These are phyloP conservation scores for Poecilia latipinna DNA, from an alignment of 2,113 vertebrate genomes.

Conservation along the genomic window DNA sequence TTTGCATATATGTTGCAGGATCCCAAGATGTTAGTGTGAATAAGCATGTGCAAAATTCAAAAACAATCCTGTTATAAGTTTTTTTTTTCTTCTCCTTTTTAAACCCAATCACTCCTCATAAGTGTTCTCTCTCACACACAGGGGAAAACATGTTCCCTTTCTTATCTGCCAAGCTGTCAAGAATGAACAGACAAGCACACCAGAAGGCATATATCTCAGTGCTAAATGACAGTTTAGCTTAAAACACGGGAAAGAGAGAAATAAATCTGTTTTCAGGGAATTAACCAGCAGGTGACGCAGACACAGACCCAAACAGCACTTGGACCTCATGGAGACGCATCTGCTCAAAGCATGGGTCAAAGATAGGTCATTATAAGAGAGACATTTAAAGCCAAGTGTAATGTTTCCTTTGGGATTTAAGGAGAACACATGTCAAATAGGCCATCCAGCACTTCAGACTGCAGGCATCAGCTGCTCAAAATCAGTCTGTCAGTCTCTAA, in stretches of 20 bases:
- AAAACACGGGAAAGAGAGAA: slow-evolving; percentile 44
- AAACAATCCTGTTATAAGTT: slow-evolving; percentile 35
- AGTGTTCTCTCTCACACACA: slow-evolving; percentile 27
- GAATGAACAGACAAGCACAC: slow-evolving; percentile 20
- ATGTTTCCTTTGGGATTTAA: slow-evolving; percentile 42
- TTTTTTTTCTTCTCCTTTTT: slow-evolving; percentile 15
- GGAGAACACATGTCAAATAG: slow-evolving; percentile 18
- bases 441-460: slow-evolving; percentile 19
- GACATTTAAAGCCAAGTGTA: slow-evolving; percentile 43
- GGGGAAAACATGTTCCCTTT: slow-evolving; percentile 61
- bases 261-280: slow-evolving; percentile 30
- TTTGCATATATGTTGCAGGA: not conserved
- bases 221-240: slow-evolving; percentile 34
- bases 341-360: slow-evolving; percentile 41
- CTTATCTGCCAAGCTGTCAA: slow-evolving; percentile 37
- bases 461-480: slow-evolving; percentile 35
- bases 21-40: not conserved
- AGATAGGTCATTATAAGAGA: slow-evolving; percentile 37
- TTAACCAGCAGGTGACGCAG: slow-evolving; percentile 9
- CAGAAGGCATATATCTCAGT: slow-evolving; percentile 27
- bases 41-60: slow-evolving; percentile 5
- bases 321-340: slow-evolving; percentile 11
- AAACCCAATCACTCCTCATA: slow-evolving; percentile 53
- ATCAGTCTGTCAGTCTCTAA: slow-evolving; percentile 1
- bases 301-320: slow-evolving; percentile 10